Conservation (phyloP, 2,113 vertebrate species). For the Kryptolebias marmoratus region DNA sequence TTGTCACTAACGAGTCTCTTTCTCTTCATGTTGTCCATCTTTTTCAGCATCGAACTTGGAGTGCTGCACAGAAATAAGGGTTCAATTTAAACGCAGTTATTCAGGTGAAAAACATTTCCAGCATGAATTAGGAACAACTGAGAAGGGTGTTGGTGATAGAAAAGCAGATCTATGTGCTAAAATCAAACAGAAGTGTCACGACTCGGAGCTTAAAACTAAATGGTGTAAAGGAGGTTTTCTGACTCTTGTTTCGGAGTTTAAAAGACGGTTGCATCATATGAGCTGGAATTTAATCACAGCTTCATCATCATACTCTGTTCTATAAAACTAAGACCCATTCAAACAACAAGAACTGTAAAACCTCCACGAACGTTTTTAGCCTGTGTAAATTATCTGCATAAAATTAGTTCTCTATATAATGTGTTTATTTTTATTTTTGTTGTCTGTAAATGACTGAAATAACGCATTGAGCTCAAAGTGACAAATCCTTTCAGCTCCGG, state of each 20-base stretch:
- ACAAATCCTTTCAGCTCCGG: background rate
- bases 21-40: slow-evolving; percentile 85
- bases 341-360: too few species aligned
- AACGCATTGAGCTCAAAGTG: background rate
- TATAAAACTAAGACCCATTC: background rate
- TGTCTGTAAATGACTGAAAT: too few species aligned
- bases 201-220: background rate
- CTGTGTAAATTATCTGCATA: too few species aligned
- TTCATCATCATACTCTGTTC: background rate
- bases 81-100: background rate
- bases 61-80: slow-evolving; percentile 58
- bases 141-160: too few species aligned
- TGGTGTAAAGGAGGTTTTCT: background rate
- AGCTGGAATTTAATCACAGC: background rate
- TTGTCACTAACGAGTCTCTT: slow-evolving; percentile 74
- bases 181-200: background rate
- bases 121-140: too few species aligned
- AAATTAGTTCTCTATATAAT: too few species aligned
- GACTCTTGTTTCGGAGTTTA: background rate
- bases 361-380: background rate
- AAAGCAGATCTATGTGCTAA: too few species aligned
- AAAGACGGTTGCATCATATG: background rate
- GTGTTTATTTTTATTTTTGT: too few species aligned
- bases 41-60: slow-evolving; percentile 81
- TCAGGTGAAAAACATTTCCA: background rate